phyloP scores from a whole-genome alignment of 1,140 invertebrate species.

The Conus ventricosus region DNA sequence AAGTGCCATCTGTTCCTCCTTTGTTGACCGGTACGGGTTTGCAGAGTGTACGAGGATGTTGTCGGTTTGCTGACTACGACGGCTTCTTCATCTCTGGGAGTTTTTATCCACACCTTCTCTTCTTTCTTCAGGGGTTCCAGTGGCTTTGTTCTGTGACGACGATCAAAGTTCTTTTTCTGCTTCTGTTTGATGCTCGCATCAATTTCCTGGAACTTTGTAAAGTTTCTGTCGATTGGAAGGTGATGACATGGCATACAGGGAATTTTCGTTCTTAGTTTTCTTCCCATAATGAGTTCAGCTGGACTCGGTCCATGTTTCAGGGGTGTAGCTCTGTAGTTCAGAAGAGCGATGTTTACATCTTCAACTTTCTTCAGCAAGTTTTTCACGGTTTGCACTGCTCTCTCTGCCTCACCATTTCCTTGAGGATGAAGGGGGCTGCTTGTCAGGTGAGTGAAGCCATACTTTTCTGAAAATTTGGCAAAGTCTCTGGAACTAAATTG shows the following conservation, averaged over 20 bases:
- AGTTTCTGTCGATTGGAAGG: too few relatives aligned
- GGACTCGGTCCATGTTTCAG: slow-evolving; percentile 37
- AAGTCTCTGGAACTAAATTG: not conserved
- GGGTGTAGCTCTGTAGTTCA: slow-evolving; percentile 41
- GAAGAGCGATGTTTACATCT: slow-evolving; percentile 43
- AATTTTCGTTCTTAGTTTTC: slow-evolving; percentile 39
- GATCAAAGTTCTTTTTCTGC: too few relatives aligned
- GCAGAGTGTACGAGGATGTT: too few relatives aligned
- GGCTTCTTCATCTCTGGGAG: too few relatives aligned
- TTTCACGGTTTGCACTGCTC: slow-evolving; percentile 51
- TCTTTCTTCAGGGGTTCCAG: too few relatives aligned
- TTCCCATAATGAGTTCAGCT: slow-evolving; percentile 46
- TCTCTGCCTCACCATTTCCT: slow-evolving; percentile 50
- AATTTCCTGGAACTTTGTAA: too few relatives aligned
- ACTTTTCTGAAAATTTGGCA: slow-evolving; percentile 43
- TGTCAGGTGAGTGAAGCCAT: slow-evolving; percentile 51
- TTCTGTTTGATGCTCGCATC: too few relatives aligned
- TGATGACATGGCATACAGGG: not conserved
- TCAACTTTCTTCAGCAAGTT: slow-evolving; percentile 41
- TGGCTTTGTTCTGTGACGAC: too few relatives aligned
- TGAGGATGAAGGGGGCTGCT: slow-evolving; percentile 48
- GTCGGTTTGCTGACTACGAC: too few relatives aligned
- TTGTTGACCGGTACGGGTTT: too few relatives aligned
- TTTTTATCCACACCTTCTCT: too few relatives aligned
- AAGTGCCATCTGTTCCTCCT: not conserved